A percentile compares a stretch with the other conserved stretches of the same genome.
Conservation (phyloP, 2,888 invertebrate species). For the Plagodis dolabraria region DNA sequence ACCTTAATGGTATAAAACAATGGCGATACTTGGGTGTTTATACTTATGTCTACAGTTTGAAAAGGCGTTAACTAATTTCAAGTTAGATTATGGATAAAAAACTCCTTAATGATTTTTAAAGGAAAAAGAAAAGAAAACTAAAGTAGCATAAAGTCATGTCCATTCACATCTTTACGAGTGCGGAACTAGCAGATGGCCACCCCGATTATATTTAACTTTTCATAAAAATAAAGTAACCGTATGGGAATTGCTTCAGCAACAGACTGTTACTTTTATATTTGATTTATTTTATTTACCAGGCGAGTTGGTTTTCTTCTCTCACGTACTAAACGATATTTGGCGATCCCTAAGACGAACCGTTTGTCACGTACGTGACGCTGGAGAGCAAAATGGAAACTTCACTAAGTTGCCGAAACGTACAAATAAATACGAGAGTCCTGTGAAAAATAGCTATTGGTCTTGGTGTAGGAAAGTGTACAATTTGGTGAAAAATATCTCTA, state of each 20-base stretch:
- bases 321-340: conserved; percentile 85
- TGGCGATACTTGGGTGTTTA: too few species aligned
- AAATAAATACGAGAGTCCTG: conserved; percentile 77
- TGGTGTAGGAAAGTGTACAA: conserved; percentile 15
- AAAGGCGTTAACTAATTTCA: too few species aligned
- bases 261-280: conserved; percentile 79
- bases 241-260: conserved; percentile 70
- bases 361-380: conserved; percentile 83
- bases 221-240: conserved; percentile 52
- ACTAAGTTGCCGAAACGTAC: conserved; percentile 74
- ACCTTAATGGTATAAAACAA: too few species aligned
- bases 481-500: too few species aligned
- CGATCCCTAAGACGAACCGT: conserved; percentile 83
- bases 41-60: too few species aligned
- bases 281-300: conserved; percentile 83
- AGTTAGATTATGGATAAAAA: too few species aligned
- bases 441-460: conserved; percentile 54
- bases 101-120: too few species aligned
- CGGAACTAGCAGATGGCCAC: conserved; percentile 28
- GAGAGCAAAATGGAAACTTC: conserved; percentile 78
- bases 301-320: conserved; percentile 79
- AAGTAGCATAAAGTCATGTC: conserved; percentile 2
- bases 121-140: too few species aligned
- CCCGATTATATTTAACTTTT: conserved; percentile 42
- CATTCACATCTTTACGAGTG: not conserved